Evolutionary conservation across 2,797 vertebrate species (phyloP).

Genomic region (Pantherophis vulpinus): DNA sequence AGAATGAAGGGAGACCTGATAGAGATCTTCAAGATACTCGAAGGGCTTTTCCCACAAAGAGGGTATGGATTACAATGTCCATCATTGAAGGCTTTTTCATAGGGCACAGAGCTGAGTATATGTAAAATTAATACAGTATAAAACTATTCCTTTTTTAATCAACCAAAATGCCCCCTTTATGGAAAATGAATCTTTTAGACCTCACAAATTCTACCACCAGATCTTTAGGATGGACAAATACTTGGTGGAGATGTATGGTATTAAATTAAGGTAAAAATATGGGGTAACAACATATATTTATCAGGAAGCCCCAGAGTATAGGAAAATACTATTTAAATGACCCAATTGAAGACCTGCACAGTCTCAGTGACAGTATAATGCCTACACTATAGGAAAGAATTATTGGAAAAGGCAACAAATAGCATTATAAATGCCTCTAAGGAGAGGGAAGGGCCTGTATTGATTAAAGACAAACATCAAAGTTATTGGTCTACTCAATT

Average conservation of each 20-base stretch:
- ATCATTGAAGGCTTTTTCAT: not conserved
- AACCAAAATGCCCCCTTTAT: not conserved
- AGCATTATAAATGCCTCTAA: not conserved
- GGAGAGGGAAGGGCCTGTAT: not conserved
- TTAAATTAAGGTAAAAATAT: not conserved
- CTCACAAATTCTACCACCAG: not conserved
- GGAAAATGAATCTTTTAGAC: not conserved
- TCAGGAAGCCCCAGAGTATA: not conserved
- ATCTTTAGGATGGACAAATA: not conserved
- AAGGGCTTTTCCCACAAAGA: not conserved
- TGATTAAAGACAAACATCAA: not conserved
- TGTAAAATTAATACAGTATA: not conserved
- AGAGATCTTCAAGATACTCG: not conserved
- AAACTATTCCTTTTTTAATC: not conserved
- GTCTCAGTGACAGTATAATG: not conserved
- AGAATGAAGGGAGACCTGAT: not conserved
- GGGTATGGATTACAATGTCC: not conserved
- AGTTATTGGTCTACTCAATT: not conserved
- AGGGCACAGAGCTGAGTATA: not conserved
- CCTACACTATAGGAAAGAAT: not conserved
- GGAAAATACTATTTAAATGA: not conserved
- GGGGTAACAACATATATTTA: not conserved
- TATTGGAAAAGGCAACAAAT: not conserved
- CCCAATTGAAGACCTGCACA: not conserved
- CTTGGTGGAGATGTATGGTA: not conserved